Base-by-base conservation (phyloP, 37 sponge, comb jelly and placozoan genomes). In the Geodia barretti region DNA sequence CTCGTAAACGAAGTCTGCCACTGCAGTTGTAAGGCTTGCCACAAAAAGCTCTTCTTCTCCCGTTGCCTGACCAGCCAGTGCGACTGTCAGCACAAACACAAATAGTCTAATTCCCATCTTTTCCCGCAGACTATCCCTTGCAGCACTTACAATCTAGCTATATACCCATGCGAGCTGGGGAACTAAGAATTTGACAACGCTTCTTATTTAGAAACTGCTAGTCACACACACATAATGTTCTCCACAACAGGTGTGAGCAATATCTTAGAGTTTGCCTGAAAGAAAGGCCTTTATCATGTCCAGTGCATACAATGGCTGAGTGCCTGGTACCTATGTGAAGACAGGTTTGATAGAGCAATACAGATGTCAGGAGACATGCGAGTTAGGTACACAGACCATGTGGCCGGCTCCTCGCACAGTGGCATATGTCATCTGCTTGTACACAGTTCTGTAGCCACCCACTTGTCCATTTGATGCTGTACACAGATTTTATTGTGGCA, bases 391-490 rank as follows among this genome's bases (percentile, higher is more conserved):
- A 7, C 79, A 64, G 29, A 85, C 90, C 84, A 86, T 86, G 85
- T 89, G 90, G 1, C 90, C 90, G 39, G 90, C 76, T 1, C 80
- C 85, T 24, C 71, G 42, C 28, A 89, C 85, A 25, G 90, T 89
- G n/a, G 83, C 60, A 68, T 86, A 89, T 21, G 80, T 83, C 69
- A 88, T 85, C 30, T 68, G 36, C 20, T 86, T 73, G 30, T 86
- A 89, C 70, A 65, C 62, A 36, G 68, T 73, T 5, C 80, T 63
- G 58, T 81, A 87, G 19, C 90, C 90, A 7, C 74, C 90, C 11
- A 89, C 90, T 37, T 89, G 90, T 0, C 8, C 24, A 41, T 36
- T 70, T 1, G 83, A 72, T 7, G 38, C 75, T 59, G 36, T 28
- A 43, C 25, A 73, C 30, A 73, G 43, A 26, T 7, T 2, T 19